Base-by-base conservation (phyloP, 1,140 invertebrate genomes). In the Campodea augens region DNA sequence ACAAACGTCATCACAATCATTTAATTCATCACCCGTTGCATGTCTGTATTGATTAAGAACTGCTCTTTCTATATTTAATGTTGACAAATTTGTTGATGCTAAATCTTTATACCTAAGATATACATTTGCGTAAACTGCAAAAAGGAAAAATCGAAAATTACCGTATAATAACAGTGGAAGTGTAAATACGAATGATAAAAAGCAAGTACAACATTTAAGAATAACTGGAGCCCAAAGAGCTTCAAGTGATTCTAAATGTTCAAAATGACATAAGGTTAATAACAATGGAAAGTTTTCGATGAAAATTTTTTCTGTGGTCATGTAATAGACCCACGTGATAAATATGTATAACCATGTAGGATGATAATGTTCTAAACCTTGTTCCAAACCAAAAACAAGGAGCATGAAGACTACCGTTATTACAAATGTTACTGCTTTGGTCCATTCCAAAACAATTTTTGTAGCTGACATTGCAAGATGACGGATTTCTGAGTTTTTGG, bases 391-490 rank as follows among this genome's bases (percentile, higher is more conserved):
- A 44, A 82, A 73, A 0, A 81, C 76, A 0, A 82, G 62, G 3
- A 82, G 63, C 63, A 80, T 74, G 54, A 81, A 82, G 1, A 77
- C 78, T n/a, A 81, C 66, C 3, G 79, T 84, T 21, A 82, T 77
- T 21, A 80, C 70, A 54, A 82, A 84, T 1, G 79, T 81, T 19
- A 84, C 72, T 1, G 77, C 78, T 63, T 82, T 84, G 5, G 78
- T 81, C 74, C 79, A 81, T 61, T 84, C 80, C 13, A 84, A 65
- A 5, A 81, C 77, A 44, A 83, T 77, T 61, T 82, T 82, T 0
- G 78, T 82, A 0, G 79, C 73, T 1, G 77, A 77, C 75, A 83
- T 79, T n/a, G 78, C 78, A 10, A 83, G 66, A 54, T 82, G 80
- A 52, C 77, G 75, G 21, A 83, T 70, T 41, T 73, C 71, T 29